Evolutionary conservation across 2,797 vertebrate genomes (phyloP).

Genomic region (Aphelocoma californica): DNA sequence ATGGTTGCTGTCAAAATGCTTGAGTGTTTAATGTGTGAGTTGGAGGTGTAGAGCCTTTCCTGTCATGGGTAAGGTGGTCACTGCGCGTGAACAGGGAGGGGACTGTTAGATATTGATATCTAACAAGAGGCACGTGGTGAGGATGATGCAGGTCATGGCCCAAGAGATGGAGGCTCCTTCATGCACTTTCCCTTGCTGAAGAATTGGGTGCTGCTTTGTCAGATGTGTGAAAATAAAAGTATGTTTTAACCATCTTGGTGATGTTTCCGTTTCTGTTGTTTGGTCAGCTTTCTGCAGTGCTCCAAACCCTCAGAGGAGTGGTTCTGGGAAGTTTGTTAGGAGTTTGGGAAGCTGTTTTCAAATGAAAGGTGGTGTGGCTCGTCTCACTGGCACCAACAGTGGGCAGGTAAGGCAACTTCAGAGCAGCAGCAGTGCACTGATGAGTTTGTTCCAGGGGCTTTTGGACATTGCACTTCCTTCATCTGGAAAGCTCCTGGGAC

Average conservation of each 20-base stretch:
- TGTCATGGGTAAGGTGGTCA: rapidly evolving
- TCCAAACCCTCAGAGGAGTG: neutral
- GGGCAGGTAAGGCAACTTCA: neutral
- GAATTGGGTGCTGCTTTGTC: neutral
- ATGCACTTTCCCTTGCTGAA: neutral
- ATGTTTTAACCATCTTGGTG: neutral
- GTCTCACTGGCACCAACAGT: rapidly evolving
- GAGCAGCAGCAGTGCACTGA: neutral
- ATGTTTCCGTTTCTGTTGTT: neutral
- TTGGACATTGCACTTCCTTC: rapidly evolving
- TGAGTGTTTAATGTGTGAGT: neutral
- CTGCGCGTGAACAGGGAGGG: rapidly evolving
- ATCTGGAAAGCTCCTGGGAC: neutral
- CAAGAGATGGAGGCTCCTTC: neutral
- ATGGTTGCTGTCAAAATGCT: neutral
- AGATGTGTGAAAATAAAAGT: neutral
- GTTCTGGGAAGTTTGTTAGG: neutral
- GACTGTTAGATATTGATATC: neutral
- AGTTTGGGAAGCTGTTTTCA: neutral
- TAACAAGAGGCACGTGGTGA: rapidly evolving
- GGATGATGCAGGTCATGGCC: neutral
- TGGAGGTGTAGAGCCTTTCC: neutral
- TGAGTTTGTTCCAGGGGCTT: neutral
- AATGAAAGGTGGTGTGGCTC: neutral
- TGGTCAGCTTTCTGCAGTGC: neutral